A percentile compares a stretch with the other conserved stretches of the same genome.
These are phyloP conservation scores for Daboia siamensis DNA, from an alignment of 2,113 vertebrate genomes.

Conservation along the genomic window DNA sequence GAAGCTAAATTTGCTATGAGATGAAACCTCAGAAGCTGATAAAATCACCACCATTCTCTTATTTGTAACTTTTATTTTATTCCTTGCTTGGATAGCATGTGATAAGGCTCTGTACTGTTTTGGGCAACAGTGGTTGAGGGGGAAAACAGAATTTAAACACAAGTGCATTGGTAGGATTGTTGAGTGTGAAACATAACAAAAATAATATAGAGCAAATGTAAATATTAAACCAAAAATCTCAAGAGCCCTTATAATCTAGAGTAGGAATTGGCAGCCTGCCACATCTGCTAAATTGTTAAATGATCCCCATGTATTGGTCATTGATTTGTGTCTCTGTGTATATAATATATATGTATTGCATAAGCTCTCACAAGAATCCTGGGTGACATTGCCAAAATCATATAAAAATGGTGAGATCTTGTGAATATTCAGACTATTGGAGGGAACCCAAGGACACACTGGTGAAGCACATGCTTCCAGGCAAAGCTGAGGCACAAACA, in stretches of 20 bases:
- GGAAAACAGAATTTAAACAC: background rate
- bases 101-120: slow-evolving; percentile 12
- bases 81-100: slow-evolving; percentile 27
- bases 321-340: background rate
- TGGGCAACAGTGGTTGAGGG: background rate
- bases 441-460: background rate
- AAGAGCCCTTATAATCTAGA: too few relatives aligned
- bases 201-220: background rate
- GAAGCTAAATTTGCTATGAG: slow-evolving; percentile 59
- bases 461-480: background rate
- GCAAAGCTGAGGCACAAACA: background rate
- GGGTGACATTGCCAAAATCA: background rate
- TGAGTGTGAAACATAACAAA: background rate
- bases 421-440: background rate
- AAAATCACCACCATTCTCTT: slow-evolving; percentile 48
- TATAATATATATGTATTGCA: background rate
- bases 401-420: background rate
- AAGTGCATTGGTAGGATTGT: background rate
- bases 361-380: background rate
- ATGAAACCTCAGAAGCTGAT: slow-evolving; percentile 54
- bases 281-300: background rate
- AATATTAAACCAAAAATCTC: background rate
- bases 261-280: background rate
- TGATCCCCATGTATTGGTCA: background rate
- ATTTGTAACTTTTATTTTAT: slow-evolving; percentile 43